These are phyloP conservation scores for Ranitomeya imitator DNA, from an alignment of 2,113 vertebrate genomes.

Conservation along the genomic window DNA sequence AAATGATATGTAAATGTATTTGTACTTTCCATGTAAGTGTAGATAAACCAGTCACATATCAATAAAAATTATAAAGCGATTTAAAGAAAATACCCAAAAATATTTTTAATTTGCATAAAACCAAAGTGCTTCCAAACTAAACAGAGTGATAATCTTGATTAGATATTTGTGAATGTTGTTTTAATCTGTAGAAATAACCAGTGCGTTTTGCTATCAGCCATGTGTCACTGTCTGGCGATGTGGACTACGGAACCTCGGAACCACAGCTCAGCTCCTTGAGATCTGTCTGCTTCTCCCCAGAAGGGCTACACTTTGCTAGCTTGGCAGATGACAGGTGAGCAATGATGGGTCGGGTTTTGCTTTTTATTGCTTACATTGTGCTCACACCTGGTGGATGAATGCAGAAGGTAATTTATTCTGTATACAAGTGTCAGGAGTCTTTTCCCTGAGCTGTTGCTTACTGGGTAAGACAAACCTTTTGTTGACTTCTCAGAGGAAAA, in stretches of 20 bases:
- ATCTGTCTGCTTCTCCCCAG: constrained; percentile 88
- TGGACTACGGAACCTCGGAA: constrained; percentile 67
- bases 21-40: no score
- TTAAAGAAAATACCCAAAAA: no score
- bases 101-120: no score
- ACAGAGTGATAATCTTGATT: no score
- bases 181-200: not conserved
- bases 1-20: no score
- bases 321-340: constrained; percentile 90
- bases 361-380: not conserved
- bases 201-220: constrained; percentile 62
- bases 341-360: not conserved
- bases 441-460: not conserved
- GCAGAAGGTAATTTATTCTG: not conserved
- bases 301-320: constrained; percentile 85
- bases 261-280: constrained; percentile 79
- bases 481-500: not conserved
- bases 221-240: constrained; percentile 58
- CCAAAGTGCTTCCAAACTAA: no score
- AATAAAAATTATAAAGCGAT: no score
- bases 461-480: not conserved
- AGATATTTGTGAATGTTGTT: not conserved
- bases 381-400: constrained; percentile 21
- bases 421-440: not conserved
- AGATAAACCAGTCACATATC: no score